Evolutionary conservation across 2,888 invertebrate genomes (phyloP), one percentile per base, ranked within the genome.

Genomic region (Linnaemya vulpina): DNA sequence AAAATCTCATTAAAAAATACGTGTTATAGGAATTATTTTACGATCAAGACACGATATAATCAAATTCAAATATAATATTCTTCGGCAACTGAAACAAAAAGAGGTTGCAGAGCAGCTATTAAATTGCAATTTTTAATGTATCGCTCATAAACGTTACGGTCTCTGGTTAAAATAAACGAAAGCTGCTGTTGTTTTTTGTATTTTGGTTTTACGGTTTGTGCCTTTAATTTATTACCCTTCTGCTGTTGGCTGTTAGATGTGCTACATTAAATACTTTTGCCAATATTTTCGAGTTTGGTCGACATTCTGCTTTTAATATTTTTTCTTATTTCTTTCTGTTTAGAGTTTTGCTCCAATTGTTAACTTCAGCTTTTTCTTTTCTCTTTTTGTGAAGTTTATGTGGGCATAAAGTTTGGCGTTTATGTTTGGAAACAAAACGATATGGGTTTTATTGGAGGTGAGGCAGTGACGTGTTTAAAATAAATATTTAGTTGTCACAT

Each of bases 171-270:
- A 3, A 51, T 13, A 22, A 67, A 25, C 10, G 35, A 30, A 3
- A 20, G 22, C 10, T 65, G 46, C 7, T 30, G n/a, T 25, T 76
- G 11, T 38, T 40, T 38, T 40, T 13, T 15, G 13, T 38, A 15
- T 17, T 58, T 46, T 71, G 17, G 20, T 8, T 58, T 60, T 71
- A 13, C 13, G 25, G 20, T 30, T 38, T 51, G 43, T 55, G 55
- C 35, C 3, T 51, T 58, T 82, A 40, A 76, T 83, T 83, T 77
- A 73, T 77, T 83, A 20, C 73, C 35, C 73, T 73, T 60, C 76
- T 53, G 58, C 20, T 60, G 40, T 58, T 71, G 67, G 35, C 65
- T 67, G 46, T 43, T 76, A 58, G 35, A 82, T 71, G 71, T 70
- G 40, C 30, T 51, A 63, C 15, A 82, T 40, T 13, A 40, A 38